Evolutionary conservation across 1,140 invertebrate species (phyloP).

Genomic region (Papilio polytes): DNA sequence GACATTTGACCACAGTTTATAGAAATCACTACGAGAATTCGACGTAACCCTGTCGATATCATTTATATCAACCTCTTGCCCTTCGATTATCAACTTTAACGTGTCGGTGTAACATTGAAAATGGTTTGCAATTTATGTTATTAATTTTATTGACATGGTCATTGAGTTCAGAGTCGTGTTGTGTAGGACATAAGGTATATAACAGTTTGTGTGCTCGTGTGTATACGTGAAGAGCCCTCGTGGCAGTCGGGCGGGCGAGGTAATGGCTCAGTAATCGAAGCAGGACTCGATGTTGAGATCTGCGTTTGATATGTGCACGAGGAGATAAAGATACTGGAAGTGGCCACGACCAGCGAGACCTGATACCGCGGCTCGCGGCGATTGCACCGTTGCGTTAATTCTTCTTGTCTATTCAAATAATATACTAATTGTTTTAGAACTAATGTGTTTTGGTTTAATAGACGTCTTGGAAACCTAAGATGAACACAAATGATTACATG

Average conservation of each 20-base stretch:
- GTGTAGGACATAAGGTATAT: conserved; percentile 45
- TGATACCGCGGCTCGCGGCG: neutral
- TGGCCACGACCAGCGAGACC: neutral
- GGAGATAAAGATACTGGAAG: conserved; percentile 4
- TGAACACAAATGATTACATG: neutral
- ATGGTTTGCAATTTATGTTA: conserved; percentile 7
- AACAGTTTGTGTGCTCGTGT: conserved; percentile 52
- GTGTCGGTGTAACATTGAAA: conserved; percentile 38
- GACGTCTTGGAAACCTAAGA: no score
- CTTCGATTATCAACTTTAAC: conserved; percentile 13
- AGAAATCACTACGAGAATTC: conserved; percentile 46
- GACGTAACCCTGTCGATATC: conserved; percentile 31
- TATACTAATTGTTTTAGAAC: no score
- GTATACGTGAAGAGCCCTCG: conserved; percentile 53
- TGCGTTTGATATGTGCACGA: conserved; percentile 66
- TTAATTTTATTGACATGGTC: neutral
- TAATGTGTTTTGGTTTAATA: no score
- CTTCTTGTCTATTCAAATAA: no score
- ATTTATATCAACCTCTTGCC: conserved; percentile 30
- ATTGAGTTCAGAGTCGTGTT: conserved; percentile 38
- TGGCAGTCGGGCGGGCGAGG: conserved; percentile 48
- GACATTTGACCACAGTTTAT: conserved; percentile 46
- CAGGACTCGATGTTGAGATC: conserved; percentile 51
- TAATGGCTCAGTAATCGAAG: conserved; percentile 76
- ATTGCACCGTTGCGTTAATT: neutral